phyloP scores from a whole-genome alignment of 2,888 invertebrate genomes.

The Ectobius pallidus region DNA sequence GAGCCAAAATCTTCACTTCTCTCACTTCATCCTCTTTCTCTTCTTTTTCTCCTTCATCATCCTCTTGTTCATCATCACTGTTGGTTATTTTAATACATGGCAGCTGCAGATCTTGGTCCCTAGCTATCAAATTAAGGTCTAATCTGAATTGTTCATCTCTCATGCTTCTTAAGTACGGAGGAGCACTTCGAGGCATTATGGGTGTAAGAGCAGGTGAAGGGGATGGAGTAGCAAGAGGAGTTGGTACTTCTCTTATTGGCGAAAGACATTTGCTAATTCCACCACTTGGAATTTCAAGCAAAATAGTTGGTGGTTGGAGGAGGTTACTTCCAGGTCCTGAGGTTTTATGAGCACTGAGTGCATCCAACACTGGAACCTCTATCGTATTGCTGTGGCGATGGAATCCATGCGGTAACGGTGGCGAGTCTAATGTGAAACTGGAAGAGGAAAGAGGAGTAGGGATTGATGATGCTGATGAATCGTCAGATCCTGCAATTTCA shows the following conservation, averaged over 20 bases:
- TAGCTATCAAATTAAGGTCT: not conserved
- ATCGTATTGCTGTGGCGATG: constrained; percentile 55
- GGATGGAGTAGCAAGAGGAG: constrained; percentile 64
- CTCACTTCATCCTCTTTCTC: constrained; percentile 14
- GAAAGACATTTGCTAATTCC: constrained; percentile 77
- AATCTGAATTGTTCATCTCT: constrained; percentile 1
- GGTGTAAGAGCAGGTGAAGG: constrained; percentile 72
- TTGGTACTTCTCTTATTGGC: constrained; percentile 76
- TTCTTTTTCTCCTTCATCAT: constrained; percentile 8
- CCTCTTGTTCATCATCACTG: constrained; percentile 26
- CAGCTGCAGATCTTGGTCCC: not conserved
- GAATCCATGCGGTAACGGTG: constrained; percentile 55
- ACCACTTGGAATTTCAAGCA: constrained; percentile 74
- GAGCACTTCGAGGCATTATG: constrained; percentile 58
- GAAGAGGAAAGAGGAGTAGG: constrained; percentile 66
- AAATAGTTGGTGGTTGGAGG: constrained; percentile 74
- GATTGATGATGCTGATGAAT: constrained; percentile 72
- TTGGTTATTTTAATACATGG: constrained; percentile 17
- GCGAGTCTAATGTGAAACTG: constrained; percentile 67
- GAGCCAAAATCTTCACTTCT: not conserved
- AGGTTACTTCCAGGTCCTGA: constrained; percentile 63
- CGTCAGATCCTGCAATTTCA: constrained; percentile 70
- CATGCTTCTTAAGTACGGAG: constrained; percentile 1
- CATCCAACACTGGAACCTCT: constrained; percentile 69
- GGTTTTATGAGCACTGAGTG: constrained; percentile 69